Conservation (phyloP, 37 sponge, comb jelly and placozoan genomes). For the Diacarnus erythraeanus region DNA sequence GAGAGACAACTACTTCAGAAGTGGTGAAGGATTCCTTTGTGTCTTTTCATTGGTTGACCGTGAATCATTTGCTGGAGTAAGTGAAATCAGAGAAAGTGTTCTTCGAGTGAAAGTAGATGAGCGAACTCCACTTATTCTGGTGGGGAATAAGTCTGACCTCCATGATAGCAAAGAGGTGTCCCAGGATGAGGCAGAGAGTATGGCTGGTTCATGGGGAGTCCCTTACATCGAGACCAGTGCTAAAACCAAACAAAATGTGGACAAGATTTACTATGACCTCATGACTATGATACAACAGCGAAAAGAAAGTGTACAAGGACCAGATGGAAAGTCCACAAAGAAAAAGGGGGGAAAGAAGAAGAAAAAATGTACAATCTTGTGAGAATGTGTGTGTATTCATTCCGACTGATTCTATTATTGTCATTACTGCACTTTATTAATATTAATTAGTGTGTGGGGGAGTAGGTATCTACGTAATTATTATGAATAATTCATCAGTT, state of each 20-base stretch:
- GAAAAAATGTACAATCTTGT: constrained; percentile 58
- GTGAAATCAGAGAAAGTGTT: constrained; percentile 88
- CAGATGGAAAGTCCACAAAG: background rate
- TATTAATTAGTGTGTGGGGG: no score
- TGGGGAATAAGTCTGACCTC: constrained; percentile 87
- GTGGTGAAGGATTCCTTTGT: constrained; percentile 96
- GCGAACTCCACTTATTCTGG: constrained; percentile 78
- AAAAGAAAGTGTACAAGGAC: constrained; percentile 20
- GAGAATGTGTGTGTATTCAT: constrained; percentile 1
- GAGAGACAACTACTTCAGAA: constrained; percentile 87
- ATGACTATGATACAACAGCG: constrained; percentile 29
- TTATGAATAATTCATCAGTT: no score
- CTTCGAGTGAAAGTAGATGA: constrained; percentile 85
- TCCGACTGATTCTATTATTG: background rate
- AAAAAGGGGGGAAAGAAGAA: constrained; percentile 61
- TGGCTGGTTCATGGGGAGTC: constrained; percentile 84
- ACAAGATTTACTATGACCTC: constrained; percentile 81
- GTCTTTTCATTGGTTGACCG: constrained; percentile 88
- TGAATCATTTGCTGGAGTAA: constrained; percentile 82
- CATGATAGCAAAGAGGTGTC: constrained; percentile 68
- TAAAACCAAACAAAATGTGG: constrained; percentile 89
- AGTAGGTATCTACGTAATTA: no score
- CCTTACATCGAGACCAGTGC: constrained; percentile 95
- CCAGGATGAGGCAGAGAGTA: constrained; percentile 62
- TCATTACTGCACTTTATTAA: no score